Percentiles rank a stretch among this genome's conserved stretches.
These are phyloP conservation scores for Melipona bicolor DNA, from an alignment of 2,888 invertebrate genomes.

Conservation along the genomic window DNA sequence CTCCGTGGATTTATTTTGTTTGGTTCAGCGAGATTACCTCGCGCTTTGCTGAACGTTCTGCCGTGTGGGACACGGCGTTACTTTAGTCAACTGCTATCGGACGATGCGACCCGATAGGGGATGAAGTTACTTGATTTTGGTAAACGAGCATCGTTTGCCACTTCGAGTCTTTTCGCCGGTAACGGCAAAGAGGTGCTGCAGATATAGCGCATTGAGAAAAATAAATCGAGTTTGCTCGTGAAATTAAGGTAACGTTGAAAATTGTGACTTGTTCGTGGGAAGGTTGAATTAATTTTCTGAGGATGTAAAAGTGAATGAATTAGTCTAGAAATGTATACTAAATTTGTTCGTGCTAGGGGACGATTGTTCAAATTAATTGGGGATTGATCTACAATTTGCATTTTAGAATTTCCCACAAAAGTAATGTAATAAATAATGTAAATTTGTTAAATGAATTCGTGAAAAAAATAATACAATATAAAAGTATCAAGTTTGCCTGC, in stretches of 20 bases:
- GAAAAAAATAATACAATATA: not conserved
- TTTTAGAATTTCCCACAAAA: not conserved
- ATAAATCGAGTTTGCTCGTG: not conserved
- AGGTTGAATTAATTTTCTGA: too few species aligned
- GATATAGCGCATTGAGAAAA: not conserved
- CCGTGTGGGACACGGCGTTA: not conserved
- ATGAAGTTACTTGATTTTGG: not conserved
- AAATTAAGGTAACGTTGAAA: not conserved
- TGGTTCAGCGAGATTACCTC: conserved; percentile 18
- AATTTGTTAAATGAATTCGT: not conserved
- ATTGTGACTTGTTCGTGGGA: too few species aligned
- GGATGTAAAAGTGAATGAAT: too few species aligned
- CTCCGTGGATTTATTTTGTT: conserved; percentile 43
- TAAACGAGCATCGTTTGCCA: not conserved
- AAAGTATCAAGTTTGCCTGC: not conserved
- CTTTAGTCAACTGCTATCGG: not conserved
- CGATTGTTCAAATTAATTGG: not conserved
- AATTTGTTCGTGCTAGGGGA: not conserved
- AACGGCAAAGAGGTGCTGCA: not conserved
- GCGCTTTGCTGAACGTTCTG: not conserved
- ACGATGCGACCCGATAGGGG: not conserved
- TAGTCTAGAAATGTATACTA: too few species aligned
- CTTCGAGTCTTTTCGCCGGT: not conserved
- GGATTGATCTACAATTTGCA: not conserved
- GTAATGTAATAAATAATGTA: not conserved